These are phyloP conservation scores for Perodicticus potto DNA, from an alignment of 2,797 vertebrate species.

Conservation along the genomic window DNA sequence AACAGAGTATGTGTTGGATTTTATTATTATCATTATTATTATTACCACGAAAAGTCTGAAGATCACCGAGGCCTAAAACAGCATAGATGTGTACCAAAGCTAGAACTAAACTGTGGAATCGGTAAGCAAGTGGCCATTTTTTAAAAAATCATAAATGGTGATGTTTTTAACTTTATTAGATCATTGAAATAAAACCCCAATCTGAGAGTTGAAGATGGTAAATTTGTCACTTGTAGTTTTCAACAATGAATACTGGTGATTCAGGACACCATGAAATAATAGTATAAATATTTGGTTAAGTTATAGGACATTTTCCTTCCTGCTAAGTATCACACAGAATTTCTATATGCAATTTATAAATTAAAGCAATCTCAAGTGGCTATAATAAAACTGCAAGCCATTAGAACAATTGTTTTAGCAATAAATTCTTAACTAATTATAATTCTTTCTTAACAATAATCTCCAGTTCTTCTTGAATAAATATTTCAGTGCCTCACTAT, in stretches of 20 bases:
- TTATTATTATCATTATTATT: neutral
- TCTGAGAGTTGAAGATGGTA: conserved; percentile 40
- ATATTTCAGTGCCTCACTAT: neutral
- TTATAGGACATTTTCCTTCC: conserved; percentile 32
- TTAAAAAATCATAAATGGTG: neutral
- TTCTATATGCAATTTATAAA: neutral
- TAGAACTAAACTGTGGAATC: conserved; percentile 39
- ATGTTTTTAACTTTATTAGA: neutral
- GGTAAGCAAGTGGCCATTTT: neutral
- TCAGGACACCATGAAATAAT: neutral
- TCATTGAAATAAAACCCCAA: conserved; percentile 37
- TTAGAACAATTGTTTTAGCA: conserved; percentile 40
- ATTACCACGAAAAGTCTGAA: neutral
- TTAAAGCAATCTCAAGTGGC: neutral
- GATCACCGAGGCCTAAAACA: conserved; percentile 41
- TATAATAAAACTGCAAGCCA: conserved; percentile 32
- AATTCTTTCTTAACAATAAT: neutral
- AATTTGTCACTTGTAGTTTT: neutral
- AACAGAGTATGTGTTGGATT: neutral
- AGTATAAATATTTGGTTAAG: conserved; percentile 13
- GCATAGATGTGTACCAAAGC: neutral
- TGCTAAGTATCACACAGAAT: neutral
- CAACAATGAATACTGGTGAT: neutral
- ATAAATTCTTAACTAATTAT: neutral
- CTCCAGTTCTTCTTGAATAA: neutral